These are phyloP conservation scores for Erannis defoliaria DNA, from an alignment of 2,888 invertebrate genomes.

Conservation along the genomic window DNA sequence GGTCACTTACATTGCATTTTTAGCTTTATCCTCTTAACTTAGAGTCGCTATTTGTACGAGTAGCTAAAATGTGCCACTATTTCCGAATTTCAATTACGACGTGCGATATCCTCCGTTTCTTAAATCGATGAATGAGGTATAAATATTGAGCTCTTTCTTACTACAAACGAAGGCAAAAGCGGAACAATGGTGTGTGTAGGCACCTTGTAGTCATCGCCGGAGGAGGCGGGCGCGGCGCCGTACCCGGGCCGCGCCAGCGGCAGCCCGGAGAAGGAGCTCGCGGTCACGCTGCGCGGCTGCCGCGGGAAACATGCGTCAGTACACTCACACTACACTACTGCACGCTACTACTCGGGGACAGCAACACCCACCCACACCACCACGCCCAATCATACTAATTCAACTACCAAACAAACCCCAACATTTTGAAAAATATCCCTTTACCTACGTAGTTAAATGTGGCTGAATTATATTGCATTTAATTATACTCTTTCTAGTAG, in stretches of 20 bases:
- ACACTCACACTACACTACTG: constrained; percentile 26
- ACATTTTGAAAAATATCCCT: neutral
- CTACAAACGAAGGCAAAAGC: constrained; percentile 51
- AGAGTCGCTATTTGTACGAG: no score
- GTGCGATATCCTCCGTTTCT: no score
- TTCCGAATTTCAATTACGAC: no score
- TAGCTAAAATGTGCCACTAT: no score
- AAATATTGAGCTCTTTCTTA: constrained; percentile 38
- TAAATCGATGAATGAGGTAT: no score
- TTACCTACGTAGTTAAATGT: no score
- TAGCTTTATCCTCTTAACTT: no score
- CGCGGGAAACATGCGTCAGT: constrained; percentile 41
- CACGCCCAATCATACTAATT: neutral
- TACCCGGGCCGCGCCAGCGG: constrained; percentile 72
- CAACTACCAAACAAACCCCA: neutral
- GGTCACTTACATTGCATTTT: no score
- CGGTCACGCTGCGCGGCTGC: constrained; percentile 73
- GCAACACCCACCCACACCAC: neutral
- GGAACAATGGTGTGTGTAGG: constrained; percentile 22
- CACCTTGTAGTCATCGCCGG: constrained; percentile 77
- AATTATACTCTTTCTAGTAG: no score
- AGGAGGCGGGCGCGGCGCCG: constrained; percentile 59
- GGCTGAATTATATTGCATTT: no score
- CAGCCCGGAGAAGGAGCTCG: constrained; percentile 74
- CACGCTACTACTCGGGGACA: neutral